Conservation (phyloP, 2,797 vertebrate genomes). For the Macrochelys suwanniensis region DNA sequence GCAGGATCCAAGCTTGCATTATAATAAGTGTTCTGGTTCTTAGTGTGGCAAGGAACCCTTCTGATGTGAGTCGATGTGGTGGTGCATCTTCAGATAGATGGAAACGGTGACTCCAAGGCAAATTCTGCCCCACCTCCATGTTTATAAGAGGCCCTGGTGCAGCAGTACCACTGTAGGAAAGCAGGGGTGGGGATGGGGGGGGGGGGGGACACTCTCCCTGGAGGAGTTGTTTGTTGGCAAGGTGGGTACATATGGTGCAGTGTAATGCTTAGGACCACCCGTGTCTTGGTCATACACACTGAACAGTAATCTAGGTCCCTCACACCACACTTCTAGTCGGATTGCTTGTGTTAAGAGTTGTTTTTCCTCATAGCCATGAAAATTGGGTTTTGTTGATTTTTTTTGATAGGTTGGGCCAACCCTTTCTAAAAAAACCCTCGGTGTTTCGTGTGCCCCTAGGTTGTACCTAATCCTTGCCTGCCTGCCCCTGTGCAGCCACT, state of each 20-base stretch:
- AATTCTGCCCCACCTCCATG: no score
- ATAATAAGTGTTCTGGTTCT: not conserved
- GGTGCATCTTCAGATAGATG: rapidly evolving
- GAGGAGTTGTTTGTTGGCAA: no score
- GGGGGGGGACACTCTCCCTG: no score
- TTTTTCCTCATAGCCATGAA: not conserved
- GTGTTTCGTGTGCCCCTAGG: not conserved
- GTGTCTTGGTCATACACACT: no score
- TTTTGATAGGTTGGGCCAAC: not conserved
- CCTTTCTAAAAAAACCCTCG: not conserved
- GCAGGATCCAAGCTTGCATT: rapidly evolving
- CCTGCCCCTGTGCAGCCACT: not conserved
- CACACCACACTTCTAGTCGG: not conserved
- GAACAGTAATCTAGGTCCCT: not conserved
- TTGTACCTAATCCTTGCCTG: rapidly evolving
- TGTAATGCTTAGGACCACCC: no score
- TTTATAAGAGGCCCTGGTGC: no score
- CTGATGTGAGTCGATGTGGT: rapidly evolving
- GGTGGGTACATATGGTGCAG: no score
- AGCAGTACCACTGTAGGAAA: no score
- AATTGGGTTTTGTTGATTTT: not conserved
- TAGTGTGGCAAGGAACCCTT: not conserved
- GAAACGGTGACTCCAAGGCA: not conserved
- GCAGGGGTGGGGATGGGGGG: no score
- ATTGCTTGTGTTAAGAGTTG: not conserved